A percentile compares a stretch with the other conserved stretches of the same genome.
Conservation (phyloP, 2,113 vertebrate genomes). For the Thamnophis sirtalis region DNA sequence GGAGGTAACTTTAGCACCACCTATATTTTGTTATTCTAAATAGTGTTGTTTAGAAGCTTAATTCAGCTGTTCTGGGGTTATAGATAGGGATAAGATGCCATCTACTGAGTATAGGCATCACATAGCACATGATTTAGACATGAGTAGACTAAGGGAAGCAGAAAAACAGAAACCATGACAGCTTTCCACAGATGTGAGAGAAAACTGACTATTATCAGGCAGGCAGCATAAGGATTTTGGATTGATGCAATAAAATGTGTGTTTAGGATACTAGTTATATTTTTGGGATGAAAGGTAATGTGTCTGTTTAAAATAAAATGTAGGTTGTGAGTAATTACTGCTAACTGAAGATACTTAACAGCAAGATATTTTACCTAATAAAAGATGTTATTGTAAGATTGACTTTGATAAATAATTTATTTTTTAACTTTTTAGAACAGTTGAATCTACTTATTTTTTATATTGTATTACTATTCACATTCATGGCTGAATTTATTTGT, state of each 20-base stretch:
- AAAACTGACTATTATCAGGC: neutral
- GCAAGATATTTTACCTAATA: neutral
- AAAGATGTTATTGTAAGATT: neutral
- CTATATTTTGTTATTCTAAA: neutral
- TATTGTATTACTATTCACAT: conserved; percentile 8
- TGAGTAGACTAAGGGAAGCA: neutral
- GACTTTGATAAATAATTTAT: neutral
- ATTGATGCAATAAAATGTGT: neutral
- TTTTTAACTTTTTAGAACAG: neutral
- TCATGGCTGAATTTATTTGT: neutral
- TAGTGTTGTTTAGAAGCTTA: neutral
- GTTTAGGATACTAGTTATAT: neutral
- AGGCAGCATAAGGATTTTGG: neutral
- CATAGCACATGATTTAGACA: neutral
- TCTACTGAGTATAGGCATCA: neutral
- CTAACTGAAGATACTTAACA: neutral
- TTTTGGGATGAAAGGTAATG: neutral
- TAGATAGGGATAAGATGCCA: neutral
- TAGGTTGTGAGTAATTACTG: neutral
- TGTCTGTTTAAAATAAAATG: neutral
- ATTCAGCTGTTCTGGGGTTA: neutral
- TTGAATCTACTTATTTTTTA: neutral
- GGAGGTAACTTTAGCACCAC: neutral
- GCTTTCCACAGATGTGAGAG: neutral
- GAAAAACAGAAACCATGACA: neutral